phyloP scores from a whole-genome alignment of 2,888 invertebrate species.

The Ichneumoninae sp. region DNA sequence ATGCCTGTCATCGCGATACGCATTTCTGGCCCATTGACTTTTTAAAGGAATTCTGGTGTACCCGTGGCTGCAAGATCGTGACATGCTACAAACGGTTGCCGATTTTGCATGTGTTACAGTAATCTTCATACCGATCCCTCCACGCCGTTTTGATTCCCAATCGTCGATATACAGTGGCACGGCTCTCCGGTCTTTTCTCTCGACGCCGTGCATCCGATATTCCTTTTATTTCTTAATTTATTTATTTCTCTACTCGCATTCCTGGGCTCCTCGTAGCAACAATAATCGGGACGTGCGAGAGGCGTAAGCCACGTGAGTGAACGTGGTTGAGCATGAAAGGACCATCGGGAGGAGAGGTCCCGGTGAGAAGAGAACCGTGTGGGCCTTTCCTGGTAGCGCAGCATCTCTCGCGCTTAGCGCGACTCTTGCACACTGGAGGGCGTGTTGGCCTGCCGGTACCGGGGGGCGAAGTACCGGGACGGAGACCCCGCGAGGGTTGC shows the following conservation, averaged over 20 bases:
- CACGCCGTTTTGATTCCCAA: no score
- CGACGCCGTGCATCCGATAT: constrained; percentile 38
- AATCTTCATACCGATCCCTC: no score
- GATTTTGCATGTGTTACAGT: no score
- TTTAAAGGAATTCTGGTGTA: no score
- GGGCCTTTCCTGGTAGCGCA: constrained; percentile 31
- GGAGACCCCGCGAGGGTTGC: constrained; percentile 45
- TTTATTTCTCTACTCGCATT: constrained; percentile 46
- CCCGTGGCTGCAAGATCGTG: no score
- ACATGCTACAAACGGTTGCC: no score
- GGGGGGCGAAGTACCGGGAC: constrained; percentile 10
- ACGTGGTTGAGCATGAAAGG: constrained; percentile 24
- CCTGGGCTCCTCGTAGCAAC: constrained; percentile 37
- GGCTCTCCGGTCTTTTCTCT: constrained; percentile 21
- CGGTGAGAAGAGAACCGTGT: constrained; percentile 35
- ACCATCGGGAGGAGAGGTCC: constrained; percentile 17
- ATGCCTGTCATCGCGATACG: no score
- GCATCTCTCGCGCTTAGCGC: constrained; percentile 19
- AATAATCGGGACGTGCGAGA: constrained; percentile 48
- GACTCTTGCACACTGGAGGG: constrained; percentile 38
- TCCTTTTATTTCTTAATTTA: constrained; percentile 45
- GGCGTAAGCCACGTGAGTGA: constrained; percentile 29
- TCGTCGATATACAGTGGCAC: not conserved
- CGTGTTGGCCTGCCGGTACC: constrained; percentile 43
- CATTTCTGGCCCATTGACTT: not conserved